phyloP scores from a whole-genome alignment of 2,797 vertebrate species.

The Microctenopoma stevenorrisi region DNA sequence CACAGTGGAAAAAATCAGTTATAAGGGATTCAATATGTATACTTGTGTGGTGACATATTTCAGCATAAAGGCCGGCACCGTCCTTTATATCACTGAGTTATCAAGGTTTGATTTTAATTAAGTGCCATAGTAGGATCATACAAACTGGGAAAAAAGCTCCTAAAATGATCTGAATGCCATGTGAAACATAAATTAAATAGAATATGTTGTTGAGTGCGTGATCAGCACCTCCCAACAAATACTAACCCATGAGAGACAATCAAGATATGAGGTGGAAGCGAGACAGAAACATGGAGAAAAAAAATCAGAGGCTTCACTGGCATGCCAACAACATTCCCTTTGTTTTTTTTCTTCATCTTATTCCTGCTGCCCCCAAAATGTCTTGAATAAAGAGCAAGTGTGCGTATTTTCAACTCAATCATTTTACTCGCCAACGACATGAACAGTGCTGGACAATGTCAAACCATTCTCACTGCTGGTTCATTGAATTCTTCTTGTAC shows the following conservation, averaged over 20 bases:
- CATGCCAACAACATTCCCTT: neutral
- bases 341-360: neutral
- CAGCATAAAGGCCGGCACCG: neutral
- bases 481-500: neutral
- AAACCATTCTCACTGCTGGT: neutral
- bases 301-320: slow-evolving; percentile 24
- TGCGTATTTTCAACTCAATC: too few species aligned
- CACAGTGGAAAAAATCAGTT: neutral
- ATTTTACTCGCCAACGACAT: neutral
- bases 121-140: too few species aligned
- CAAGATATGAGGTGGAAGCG: slow-evolving; percentile 1
- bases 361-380: too few species aligned
- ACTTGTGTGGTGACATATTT: neutral
- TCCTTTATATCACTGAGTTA: neutral
- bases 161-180: too few species aligned
- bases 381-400: too few species aligned
- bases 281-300: neutral
- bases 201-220: neutral
- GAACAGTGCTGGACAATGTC: neutral
- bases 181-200: too few species aligned
- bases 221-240: neutral
- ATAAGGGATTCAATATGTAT: neutral
- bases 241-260: slow-evolving; percentile 1
- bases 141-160: too few species aligned
- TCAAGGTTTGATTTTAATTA: neutral